Base-by-base conservation (phyloP, 2,113 vertebrate species). In the Odontesthes bonariensis region DNA sequence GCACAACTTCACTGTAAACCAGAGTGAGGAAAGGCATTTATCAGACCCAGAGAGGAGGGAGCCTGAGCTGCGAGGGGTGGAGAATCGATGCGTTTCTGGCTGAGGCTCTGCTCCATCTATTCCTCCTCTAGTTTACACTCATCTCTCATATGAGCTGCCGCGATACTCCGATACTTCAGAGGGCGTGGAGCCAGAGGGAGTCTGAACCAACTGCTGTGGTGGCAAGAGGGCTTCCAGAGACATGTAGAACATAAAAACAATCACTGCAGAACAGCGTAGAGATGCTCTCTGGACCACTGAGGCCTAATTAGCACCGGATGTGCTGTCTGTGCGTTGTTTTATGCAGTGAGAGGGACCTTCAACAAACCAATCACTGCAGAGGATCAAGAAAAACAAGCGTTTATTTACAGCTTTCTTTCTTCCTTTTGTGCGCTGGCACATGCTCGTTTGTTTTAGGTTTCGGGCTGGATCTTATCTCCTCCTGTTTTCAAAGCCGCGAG, bases 71-170 rank as follows among this genome's bases (percentile, higher is more conserved):
- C 5, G 60, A 76, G 57, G 59, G 70, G 57, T 52, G 70, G 75
- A 20, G 17, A 75, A 91, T 91, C 80, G 5, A 90, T 91, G 79
- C 1, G 51, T 60, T 72, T 73, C 77, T 84, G 86, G 81, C 85
- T 11, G 38, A 81, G 69, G 58, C 56, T 16, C 61, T 11, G 35
- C 83, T 72, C 64, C 63, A 71, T 77, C 79, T 69, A 9, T 61
- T 68, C 76, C 67, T 72, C 62, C 65, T 82, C 76, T 80, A 75
- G 66, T 84, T 80, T 66, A 47, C 75, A 71, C 84, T 82, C 81
- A 72, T 85, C 67, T 82, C 81, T 85, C 77, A 61, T 69, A 74
- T 72, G 58, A 81, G 61, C 77, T 42, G 71, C 60, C 1, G 22
- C 66, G 16, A 35, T 13, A 53, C 69, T 62, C 56, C 3, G 2